Percentiles rank a stretch among this genome's conserved stretches.
These are phyloP conservation scores for Catostylus mosaicus DNA, from an alignment of 30 jellyfish, hydroid and myxozoan genomes.

Conservation along the genomic window DNA sequence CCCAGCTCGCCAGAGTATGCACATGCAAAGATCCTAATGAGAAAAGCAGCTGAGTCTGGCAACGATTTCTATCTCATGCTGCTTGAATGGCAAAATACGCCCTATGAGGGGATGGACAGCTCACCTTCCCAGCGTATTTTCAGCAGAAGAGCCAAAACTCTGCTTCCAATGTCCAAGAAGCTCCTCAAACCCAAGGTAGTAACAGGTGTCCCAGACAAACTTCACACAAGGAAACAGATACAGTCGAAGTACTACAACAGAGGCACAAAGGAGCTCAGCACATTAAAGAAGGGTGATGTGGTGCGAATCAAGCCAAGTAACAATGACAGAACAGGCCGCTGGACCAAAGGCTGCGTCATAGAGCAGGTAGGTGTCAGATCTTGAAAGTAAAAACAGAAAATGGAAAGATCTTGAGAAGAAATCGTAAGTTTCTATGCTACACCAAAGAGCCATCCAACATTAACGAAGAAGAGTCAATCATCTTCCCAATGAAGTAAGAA, in stretches of 20 bases:
- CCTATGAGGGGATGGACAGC: constrained; percentile 21
- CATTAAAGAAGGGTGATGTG: constrained; percentile 32
- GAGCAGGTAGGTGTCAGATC: constrained; percentile 51
- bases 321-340: constrained; percentile 23
- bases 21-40: constrained; percentile 31
- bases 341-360: constrained; percentile 33
- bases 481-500: background rate
- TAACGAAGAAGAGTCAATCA: background rate
- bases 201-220: constrained; percentile 18
- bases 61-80: constrained; percentile 33
- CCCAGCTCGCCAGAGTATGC: constrained; percentile 46
- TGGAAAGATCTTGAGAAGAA: constrained; percentile 14
- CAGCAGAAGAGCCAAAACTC: constrained; percentile 55
- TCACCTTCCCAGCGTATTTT: constrained; percentile 32
- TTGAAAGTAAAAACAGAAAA: constrained; percentile 33
- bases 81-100: constrained; percentile 48
- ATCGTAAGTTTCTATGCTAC: background rate
- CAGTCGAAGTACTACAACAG: constrained; percentile 34
- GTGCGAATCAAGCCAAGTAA: constrained; percentile 31
- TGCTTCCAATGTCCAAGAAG: constrained; percentile 37
- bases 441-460: constrained; percentile 25
- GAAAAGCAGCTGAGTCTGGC: constrained; percentile 37
- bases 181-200: constrained; percentile 29
- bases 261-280: constrained; percentile 30
- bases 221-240: constrained; percentile 7